Conservation (phyloP, 2,113 vertebrate genomes). For the Pseudonaja textilis region DNA sequence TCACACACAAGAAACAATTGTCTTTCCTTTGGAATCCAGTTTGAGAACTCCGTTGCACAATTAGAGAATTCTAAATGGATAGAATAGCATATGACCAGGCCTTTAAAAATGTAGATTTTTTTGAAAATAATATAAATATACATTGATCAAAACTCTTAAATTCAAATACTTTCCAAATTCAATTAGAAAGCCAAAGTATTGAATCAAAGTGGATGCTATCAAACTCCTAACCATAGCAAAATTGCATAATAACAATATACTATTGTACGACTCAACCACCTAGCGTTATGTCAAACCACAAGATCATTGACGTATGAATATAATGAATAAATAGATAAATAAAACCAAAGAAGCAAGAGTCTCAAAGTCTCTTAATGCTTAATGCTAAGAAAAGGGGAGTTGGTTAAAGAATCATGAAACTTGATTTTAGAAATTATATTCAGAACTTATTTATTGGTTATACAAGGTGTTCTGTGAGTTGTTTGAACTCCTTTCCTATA, state of each 20-base stretch:
- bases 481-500: not conserved
- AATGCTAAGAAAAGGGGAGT: not conserved
- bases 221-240: not conserved
- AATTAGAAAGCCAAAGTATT: not conserved
- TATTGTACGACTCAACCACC: not conserved
- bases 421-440: not conserved
- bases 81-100: not conserved
- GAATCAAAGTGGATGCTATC: not conserved
- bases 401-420: not conserved
- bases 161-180: not conserved
- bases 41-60: not conserved
- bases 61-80: not conserved
- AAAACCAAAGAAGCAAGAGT: not conserved
- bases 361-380: not conserved
- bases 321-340: not conserved
- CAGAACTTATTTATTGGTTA: not conserved
- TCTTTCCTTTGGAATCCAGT: slow-evolving; percentile 38
- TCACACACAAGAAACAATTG: slow-evolving; percentile 35
- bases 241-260: not conserved
- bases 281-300: not conserved
- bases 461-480: not conserved
- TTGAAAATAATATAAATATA: not conserved
- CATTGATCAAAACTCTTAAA: not conserved
- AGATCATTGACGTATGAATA: not conserved
- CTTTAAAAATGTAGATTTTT: not conserved